Conservation (phyloP, 2,888 invertebrate species). For the Nemoura dubitans region DNA sequence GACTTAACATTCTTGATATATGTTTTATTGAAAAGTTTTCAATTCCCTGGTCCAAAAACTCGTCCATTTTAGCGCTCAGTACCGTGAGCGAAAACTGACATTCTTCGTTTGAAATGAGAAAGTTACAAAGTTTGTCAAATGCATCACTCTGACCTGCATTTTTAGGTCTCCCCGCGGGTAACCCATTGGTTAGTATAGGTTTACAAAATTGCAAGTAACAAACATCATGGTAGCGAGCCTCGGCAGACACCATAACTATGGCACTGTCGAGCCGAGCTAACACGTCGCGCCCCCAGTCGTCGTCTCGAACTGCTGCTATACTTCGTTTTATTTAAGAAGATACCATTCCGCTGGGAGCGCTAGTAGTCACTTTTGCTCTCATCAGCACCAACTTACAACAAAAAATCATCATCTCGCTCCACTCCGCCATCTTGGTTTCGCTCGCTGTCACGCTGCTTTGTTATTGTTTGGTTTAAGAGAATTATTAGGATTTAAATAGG, state of each 20-base stretch:
- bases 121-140: neutral
- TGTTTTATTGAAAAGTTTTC: neutral
- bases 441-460: too few species aligned
- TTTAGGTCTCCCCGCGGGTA: too few species aligned
- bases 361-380: too few species aligned
- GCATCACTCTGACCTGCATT: neutral
- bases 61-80: neutral
- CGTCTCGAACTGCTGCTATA: neutral
- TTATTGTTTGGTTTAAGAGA: too few species aligned
- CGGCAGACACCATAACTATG: neutral
- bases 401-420: too few species aligned
- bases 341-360: too few species aligned
- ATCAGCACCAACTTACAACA: too few species aligned
- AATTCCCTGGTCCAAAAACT: neutral
- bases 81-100: neutral
- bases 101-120: too few species aligned
- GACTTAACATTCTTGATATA: neutral
- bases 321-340: too few species aligned
- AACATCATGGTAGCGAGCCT: neutral
- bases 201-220: neutral
- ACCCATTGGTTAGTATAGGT: too few species aligned
- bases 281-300: conserved; percentile 4
- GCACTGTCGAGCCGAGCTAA: neutral
- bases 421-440: too few species aligned
- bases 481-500: too few species aligned